A percentile compares a stretch with the other conserved stretches of the same genome.
Evolutionary conservation across 2,797 vertebrate species (phyloP).

Genomic region (Clarias pachynema): DNA sequence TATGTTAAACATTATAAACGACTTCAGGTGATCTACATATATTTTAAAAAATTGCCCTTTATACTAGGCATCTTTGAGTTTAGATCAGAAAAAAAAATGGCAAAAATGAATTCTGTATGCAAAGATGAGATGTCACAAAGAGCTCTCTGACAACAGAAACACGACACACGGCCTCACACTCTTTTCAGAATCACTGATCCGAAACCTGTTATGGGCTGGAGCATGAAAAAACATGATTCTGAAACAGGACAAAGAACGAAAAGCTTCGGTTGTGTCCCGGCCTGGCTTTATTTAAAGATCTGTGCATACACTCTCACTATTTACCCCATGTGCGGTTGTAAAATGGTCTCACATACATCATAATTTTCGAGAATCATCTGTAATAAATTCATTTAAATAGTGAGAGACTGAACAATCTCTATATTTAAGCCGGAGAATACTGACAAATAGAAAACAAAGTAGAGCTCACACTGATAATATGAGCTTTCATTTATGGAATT

Average conservation of each 20-base stretch:
- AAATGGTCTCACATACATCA: not conserved
- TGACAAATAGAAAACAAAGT: not conserved
- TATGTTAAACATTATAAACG: not conserved
- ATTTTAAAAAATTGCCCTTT: not conserved
- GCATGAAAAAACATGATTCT: conserved; percentile 57
- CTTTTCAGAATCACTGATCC: conserved; percentile 75
- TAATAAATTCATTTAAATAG: not conserved
- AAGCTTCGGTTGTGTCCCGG: conserved; percentile 5
- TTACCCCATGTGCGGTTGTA: not conserved
- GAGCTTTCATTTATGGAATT: not conserved
- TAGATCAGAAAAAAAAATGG: conserved; percentile 45
- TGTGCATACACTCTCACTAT: conserved; percentile 37
- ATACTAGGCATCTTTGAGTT: conserved; percentile 30
- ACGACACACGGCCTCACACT: conserved; percentile 64
- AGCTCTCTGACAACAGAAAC: conserved; percentile 57
- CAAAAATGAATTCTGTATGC: conserved; percentile 46
- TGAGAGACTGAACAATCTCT: not conserved
- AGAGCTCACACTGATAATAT: not conserved
- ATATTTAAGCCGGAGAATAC: not conserved
- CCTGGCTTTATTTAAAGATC: not conserved
- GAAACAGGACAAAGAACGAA: conserved; percentile 36
- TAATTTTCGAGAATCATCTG: not conserved
- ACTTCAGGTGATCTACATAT: not conserved
- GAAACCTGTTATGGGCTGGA: conserved; percentile 70
- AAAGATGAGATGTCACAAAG: conserved; percentile 42